Conservation (phyloP, 2,113 vertebrate genomes). For the Theristicus caerulescens region DNA sequence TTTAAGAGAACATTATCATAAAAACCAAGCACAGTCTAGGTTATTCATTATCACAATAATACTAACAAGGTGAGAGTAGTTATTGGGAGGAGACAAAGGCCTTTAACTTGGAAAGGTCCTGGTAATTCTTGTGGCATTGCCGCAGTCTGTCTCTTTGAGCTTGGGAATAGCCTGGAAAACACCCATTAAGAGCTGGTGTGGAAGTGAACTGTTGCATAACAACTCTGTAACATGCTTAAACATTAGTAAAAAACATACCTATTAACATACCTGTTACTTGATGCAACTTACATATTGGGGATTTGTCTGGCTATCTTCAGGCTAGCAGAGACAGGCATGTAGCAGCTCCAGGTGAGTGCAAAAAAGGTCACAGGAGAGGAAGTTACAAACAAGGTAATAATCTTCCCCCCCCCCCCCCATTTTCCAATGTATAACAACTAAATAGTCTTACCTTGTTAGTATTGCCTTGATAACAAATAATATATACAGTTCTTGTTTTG, state of each 20-base stretch:
- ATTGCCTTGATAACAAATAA: neutral
- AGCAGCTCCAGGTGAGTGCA: neutral
- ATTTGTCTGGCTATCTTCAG: neutral
- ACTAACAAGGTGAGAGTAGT: neutral
- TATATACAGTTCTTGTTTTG: neutral
- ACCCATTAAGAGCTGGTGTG: neutral
- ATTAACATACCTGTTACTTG: neutral
- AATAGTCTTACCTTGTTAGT: neutral
- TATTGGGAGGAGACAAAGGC: neutral
- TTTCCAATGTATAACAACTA: neutral
- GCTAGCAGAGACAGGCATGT: neutral
- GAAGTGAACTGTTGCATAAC: neutral
- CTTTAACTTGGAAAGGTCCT: neutral
- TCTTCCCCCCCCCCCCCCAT: rapidly evolving
- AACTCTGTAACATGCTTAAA: neutral
- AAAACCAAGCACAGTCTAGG: neutral
- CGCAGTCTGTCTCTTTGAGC: neutral
- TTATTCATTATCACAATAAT: neutral
- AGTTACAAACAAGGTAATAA: neutral
- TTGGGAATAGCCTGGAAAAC: neutral
- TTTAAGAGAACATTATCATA: neutral
- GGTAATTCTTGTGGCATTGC: neutral
- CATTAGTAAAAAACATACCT: neutral
- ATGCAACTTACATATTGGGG: neutral
- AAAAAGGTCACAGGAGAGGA: neutral